A percentile compares a stretch with the other conserved stretches of the same genome.
phyloP scores from a whole-genome alignment of 1,140 invertebrate species.

The Vollenhovia emeryi region DNA sequence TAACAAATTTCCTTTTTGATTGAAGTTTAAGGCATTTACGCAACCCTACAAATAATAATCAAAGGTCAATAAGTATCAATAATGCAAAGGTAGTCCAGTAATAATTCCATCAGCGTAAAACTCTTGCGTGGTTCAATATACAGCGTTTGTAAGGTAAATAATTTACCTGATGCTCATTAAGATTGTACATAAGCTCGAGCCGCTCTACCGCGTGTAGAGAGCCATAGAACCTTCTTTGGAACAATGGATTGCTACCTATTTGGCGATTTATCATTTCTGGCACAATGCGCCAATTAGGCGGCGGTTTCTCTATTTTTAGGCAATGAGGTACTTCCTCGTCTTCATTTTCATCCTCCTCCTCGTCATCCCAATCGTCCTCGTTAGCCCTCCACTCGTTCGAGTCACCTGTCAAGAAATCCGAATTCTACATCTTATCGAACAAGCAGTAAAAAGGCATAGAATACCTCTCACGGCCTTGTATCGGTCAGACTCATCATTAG shows the following conservation, averaged over 20 bases:
- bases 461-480: conserved; percentile 44
- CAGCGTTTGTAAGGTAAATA: conserved; percentile 12
- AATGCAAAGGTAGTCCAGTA: neutral
- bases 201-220: conserved; percentile 93
- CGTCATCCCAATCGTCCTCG: conserved; percentile 80
- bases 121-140: neutral
- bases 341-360: conserved; percentile 81
- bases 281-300: conserved; percentile 89
- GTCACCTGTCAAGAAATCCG: conserved; percentile 53
- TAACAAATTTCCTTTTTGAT: conserved; percentile 91
- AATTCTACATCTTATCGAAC: neutral
- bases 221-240: conserved; percentile 91
- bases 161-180: conserved; percentile 89
- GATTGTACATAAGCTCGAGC: conserved; percentile 91
- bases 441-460: neutral
- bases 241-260: conserved; percentile 87
- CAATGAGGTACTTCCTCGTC: conserved; percentile 84
- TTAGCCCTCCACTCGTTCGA: conserved; percentile 78
- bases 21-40: conserved; percentile 97
- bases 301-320: conserved; percentile 87
- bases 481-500: conserved; percentile 26
- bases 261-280: conserved; percentile 88
- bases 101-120: neutral
- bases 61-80: conserved; percentile 1
- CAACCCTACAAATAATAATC: conserved; percentile 87